Base-by-base conservation (phyloP, 2,797 vertebrate species). In the Mormyrus hasselquistii region DNA sequence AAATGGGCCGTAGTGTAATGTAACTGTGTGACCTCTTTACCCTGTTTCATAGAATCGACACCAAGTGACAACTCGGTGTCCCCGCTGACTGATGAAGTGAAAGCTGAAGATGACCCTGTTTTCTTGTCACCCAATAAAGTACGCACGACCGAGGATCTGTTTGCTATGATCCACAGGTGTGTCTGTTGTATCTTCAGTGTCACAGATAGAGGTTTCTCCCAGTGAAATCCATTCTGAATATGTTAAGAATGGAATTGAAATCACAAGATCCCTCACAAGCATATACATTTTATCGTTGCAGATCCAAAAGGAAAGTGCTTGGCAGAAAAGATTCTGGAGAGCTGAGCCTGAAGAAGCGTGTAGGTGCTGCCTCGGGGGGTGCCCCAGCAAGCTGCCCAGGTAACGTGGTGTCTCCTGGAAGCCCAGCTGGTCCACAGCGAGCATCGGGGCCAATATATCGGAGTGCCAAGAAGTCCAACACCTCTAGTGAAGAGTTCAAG, bases 151-250 rank as follows among this genome's bases (percentile, higher is more conserved):
- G 98, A 99, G 93, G 98, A 99, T 93, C 95, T 99, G 90, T 99
- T 99, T 94, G 98, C 99, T 90, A 98, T 99, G 95, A 99, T 99
- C 96, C 99, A 99, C 96, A 99, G 99, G 99, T 99, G 92, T 95
- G 92, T 47, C 87, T 91, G 59, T 69, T 38, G n/a, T 57, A 41
- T 41, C 86, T 41, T 44, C 52, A 55, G 86, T 87, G 52, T 59
- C 49, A 34, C 76, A 82, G 76, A 82, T 47, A 41, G 76, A 82
- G 76, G 41, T 47, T 82, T 82, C 41, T 82, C 76, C 76, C 76
- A 47, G 76, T 44, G 76, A 44, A 44, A 82, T 82, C 19, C 76
- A n/a, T 86, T 34, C 87, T 89, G 6, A 86, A 14, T 49, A 4
- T 38, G n/a, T 7, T 25, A 87, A 59, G 41, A n/a, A n/a, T 82